Evolutionary conservation across 2,113 vertebrate species (phyloP).

Genomic region (Dryoscopus gambensis): DNA sequence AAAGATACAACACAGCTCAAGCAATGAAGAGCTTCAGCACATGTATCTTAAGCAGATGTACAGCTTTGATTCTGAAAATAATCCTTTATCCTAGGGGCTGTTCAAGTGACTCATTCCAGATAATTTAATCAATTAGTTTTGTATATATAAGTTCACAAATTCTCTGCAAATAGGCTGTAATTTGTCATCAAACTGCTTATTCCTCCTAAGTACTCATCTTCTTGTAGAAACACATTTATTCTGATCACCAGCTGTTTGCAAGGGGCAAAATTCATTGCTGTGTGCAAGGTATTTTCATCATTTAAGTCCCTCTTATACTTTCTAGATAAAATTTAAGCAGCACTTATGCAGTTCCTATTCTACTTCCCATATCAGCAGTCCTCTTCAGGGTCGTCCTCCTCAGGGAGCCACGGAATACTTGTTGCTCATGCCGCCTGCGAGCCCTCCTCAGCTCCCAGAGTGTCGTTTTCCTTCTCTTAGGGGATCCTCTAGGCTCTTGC

Average conservation of each 20-base stretch:
- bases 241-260: neutral
- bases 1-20: slow-evolving; percentile 15
- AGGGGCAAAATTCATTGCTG: neutral
- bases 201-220: slow-evolving; percentile 2
- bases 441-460: slow-evolving; percentile 10
- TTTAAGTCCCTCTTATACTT: neutral
- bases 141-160: neutral
- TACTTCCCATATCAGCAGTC: slow-evolving; percentile 9
- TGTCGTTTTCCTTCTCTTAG: neutral
- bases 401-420: neutral
- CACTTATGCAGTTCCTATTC: neutral
- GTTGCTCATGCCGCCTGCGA: neutral
- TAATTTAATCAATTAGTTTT: neutral
- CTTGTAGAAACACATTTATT: neutral
- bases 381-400: neutral
- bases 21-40: neutral
- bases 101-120: neutral
- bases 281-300: neutral
- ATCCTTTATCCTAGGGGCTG: neutral
- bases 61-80: neutral
- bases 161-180: neutral
- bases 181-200: neutral
- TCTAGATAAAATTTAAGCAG: neutral
- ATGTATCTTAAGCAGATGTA: neutral
- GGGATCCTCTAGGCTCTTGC: neutral